Evolutionary conservation across 2,888 invertebrate species (phyloP).

Genomic region (Gandaritis pyraliata): DNA sequence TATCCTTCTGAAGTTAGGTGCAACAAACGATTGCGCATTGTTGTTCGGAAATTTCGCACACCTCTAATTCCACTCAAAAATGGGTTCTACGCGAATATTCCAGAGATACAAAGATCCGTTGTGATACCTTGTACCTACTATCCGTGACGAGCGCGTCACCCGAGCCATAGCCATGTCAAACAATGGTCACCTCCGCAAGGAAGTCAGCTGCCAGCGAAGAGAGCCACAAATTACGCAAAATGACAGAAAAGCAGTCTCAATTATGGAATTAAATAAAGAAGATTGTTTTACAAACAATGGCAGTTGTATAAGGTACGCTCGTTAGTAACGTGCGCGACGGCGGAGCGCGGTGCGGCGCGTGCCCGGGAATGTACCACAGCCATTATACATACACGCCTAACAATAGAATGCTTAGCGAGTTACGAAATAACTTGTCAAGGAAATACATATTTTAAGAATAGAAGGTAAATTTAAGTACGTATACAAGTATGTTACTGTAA

Average conservation of each 20-base stretch:
- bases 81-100: too few relatives aligned
- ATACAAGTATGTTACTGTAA: not conserved
- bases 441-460: not conserved
- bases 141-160: not conserved
- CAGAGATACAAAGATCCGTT: too few relatives aligned
- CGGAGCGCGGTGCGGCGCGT: not conserved
- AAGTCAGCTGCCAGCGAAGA: not conserved
- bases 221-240: not conserved
- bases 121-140: too few relatives aligned
- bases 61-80: too few relatives aligned
- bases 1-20: too few relatives aligned
- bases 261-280: constrained; percentile 3
- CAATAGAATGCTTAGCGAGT: constrained; percentile 6
- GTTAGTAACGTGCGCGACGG: constrained; percentile 2
- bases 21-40: too few relatives aligned
- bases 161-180: too few relatives aligned
- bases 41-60: too few relatives aligned
- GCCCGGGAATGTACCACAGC: not conserved
- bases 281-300: constrained; percentile 23
- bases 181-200: not conserved
- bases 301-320: constrained; percentile 10
- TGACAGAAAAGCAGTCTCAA: constrained; percentile 13
- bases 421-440: not conserved
- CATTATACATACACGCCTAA: constrained; percentile 1
- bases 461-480: not conserved